phyloP scores from a whole-genome alignment of 2,888 invertebrate species.

The Aproaerema taeniolella region DNA sequence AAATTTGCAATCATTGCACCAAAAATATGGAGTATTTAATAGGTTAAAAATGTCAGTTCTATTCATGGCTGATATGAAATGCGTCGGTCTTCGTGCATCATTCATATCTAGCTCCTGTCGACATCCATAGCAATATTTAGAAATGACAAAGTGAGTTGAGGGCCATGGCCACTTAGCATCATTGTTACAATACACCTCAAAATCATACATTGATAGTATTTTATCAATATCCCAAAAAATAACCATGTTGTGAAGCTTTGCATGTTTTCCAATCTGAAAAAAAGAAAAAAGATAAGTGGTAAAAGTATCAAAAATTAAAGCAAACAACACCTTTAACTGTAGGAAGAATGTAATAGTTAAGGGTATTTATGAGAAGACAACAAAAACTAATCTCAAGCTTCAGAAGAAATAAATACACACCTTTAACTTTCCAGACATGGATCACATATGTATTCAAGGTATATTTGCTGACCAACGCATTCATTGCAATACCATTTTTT shows the following conservation, averaged over 20 bases:
- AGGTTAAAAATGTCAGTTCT: constrained; percentile 14
- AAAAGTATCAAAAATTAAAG: not conserved
- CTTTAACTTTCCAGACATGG: constrained; percentile 14
- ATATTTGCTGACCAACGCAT: constrained; percentile 13
- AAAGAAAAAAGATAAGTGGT: not conserved
- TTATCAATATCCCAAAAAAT: constrained; percentile 15
- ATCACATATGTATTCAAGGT: constrained; percentile 14
- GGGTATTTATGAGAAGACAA: no score
- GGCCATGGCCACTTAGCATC: constrained; percentile 16
- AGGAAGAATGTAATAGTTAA: not conserved
- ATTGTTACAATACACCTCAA: constrained; percentile 13
- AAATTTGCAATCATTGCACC: constrained; percentile 15
- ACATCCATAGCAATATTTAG: constrained; percentile 16
- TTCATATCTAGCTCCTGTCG: constrained; percentile 13
- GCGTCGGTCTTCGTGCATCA: constrained; percentile 13
- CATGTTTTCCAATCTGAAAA: not conserved
- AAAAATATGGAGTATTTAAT: constrained; percentile 12
- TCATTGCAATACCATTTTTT: constrained; percentile 13
- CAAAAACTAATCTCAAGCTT: not conserved
- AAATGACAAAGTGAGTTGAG: constrained; percentile 13
- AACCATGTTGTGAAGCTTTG: constrained; percentile 4
- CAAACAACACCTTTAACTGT: no score
- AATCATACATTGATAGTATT: constrained; percentile 15
- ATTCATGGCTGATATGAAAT: constrained; percentile 12
- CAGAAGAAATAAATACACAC: not conserved